Percentiles rank a stretch among this genome's conserved stretches.
These are phyloP conservation scores for Martes martes DNA, from an alignment of 2,113 vertebrate species.

Conservation along the genomic window DNA sequence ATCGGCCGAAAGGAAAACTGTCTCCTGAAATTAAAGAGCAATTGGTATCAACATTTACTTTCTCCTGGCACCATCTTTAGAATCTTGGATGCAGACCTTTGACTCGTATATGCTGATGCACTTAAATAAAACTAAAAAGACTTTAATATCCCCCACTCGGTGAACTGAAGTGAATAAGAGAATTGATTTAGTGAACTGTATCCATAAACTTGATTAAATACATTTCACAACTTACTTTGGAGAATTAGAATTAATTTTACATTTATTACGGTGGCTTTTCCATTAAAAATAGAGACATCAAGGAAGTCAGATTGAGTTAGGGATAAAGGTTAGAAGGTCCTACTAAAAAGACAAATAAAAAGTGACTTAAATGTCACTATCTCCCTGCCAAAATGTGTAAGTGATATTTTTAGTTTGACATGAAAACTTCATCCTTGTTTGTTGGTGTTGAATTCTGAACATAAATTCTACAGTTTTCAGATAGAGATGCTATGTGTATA, in stretches of 20 bases:
- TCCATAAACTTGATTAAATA: constrained; percentile 44
- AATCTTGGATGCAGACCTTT: background rate
- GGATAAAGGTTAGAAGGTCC: constrained; percentile 35
- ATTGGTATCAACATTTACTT: constrained; percentile 22
- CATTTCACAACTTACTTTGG: background rate
- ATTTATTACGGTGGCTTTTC: constrained; percentile 28
- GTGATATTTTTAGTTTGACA: constrained; percentile 69
- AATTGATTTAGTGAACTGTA: constrained; percentile 8
- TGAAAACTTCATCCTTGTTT: constrained; percentile 50
- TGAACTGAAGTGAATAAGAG: background rate
- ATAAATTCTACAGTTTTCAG: constrained; percentile 56
- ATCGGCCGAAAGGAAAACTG: constrained; percentile 48
- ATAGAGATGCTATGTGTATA: background rate
- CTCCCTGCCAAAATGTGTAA: constrained; percentile 51
- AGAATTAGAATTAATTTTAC: constrained; percentile 52
- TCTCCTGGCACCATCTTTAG: constrained; percentile 10
- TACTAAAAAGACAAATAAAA: constrained; percentile 67
- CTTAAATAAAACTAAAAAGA: constrained; percentile 30
- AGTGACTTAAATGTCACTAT: constrained; percentile 60
- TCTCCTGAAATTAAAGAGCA: constrained; percentile 31
- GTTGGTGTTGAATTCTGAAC: constrained; percentile 69
- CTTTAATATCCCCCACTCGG: background rate
- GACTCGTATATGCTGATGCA: background rate
- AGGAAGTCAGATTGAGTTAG: background rate
- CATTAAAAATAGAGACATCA: background rate